Conservation (phyloP, 2,797 vertebrate genomes). For the Microctenopoma steveboyesi region DNA sequence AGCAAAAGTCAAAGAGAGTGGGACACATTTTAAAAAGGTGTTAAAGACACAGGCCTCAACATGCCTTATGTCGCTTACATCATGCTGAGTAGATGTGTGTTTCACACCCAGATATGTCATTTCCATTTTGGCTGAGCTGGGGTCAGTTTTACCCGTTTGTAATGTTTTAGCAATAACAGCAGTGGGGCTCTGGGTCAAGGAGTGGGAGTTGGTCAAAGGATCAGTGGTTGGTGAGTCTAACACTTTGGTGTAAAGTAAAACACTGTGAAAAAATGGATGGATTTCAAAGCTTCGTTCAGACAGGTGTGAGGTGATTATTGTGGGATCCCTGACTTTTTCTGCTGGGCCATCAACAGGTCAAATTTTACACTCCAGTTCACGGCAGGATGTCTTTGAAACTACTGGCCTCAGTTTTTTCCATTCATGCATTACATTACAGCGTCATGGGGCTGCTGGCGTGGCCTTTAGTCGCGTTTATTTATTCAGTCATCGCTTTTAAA, state of each 20-base stretch:
- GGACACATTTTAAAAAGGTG: constrained; percentile 43
- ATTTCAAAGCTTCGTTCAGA: neutral
- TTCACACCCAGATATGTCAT: constrained; percentile 23
- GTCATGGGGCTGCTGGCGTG: neutral
- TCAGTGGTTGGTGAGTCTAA: neutral
- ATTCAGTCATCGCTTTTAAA: constrained; percentile 29
- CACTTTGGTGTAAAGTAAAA: neutral
- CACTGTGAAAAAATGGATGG: neutral
- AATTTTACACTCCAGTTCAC: neutral
- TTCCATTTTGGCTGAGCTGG: constrained; percentile 45
- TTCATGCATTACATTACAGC: neutral
- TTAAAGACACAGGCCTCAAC: constrained; percentile 60
- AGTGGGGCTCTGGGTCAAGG: neutral
- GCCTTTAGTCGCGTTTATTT: constrained; percentile 28
- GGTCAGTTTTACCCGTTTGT: constrained; percentile 22
- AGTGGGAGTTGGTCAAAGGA: neutral
- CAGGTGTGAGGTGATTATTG: neutral
- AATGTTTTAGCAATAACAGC: constrained; percentile 1
- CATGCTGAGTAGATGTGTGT: constrained; percentile 42
- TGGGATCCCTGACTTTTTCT: neutral
- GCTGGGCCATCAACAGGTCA: neutral
- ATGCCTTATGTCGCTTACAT: constrained; percentile 57
- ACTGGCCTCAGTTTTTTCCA: neutral
- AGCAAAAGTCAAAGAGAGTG: constrained; percentile 27
- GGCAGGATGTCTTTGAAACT: neutral